phyloP scores from a whole-genome alignment of 2,888 invertebrate genomes.

The Crioceris asparagi region DNA sequence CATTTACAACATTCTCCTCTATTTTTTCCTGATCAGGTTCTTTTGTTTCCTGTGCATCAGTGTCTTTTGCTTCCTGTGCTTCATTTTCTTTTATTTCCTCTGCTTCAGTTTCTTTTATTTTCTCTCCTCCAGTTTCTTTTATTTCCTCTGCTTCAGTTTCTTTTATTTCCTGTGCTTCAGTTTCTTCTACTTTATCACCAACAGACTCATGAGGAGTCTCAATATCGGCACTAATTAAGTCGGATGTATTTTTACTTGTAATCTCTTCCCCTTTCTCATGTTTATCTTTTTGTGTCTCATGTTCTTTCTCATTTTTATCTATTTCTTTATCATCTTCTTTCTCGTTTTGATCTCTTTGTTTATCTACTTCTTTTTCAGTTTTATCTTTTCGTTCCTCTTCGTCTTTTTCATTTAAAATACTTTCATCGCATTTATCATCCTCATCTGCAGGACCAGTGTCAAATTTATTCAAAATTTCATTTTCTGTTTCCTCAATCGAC shows the following conservation, averaged over 20 bases:
- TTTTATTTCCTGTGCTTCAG: conserved; percentile 5
- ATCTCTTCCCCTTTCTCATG: conserved; percentile 1
- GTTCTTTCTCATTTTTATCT: neutral
- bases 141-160: conserved; percentile 6
- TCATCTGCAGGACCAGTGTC: conserved; percentile 17
- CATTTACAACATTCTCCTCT: neutral
- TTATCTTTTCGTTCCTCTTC: conserved; percentile 10
- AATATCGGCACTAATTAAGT: conserved; percentile 13
- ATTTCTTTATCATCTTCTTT: neutral
- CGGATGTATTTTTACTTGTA: conserved; percentile 17
- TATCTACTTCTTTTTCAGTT: conserved; percentile 1
- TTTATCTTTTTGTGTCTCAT: neutral
- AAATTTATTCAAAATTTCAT: conserved; percentile 31
- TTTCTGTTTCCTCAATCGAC: conserved; percentile 26
- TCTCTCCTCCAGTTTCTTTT: conserved; percentile 1
- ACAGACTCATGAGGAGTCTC: conserved; percentile 13
- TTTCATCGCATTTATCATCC: conserved; percentile 22
- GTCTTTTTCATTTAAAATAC: conserved; percentile 12
- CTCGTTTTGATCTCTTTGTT: neutral
- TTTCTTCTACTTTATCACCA: conserved; percentile 21
- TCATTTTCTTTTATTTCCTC: neutral
- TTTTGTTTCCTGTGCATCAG: conserved; percentile 1
- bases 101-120: neutral
- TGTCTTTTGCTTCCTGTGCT: conserved; percentile 1
- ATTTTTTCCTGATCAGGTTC: neutral